Base-by-base conservation (phyloP, 2,888 invertebrate genomes). In the Dastarcus helophoroides region DNA sequence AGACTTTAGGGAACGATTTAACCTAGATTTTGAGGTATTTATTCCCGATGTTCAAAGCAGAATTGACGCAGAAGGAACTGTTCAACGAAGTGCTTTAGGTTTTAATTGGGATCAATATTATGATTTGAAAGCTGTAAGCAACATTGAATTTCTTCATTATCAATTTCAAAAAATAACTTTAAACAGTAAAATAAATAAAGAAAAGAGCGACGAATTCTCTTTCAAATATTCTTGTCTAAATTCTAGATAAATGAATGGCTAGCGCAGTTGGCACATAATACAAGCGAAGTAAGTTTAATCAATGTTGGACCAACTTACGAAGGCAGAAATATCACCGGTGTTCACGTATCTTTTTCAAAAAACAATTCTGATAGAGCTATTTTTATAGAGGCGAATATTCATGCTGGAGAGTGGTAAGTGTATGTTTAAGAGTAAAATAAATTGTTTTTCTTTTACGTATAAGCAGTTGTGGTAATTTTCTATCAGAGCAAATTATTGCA, bases 21-120 rank as follows among this genome's bases (percentile, higher is more conserved):
- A 58, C 2, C 53, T 74, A 3, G 38, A 60, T 12, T 54, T 52
- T 15, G 50, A 63, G 36, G 41, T 69, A 1, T 55, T 65, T 29
- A 67, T 78, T 32, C 51, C 67, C 2, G 64, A 80, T 56, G 71
- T 81, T 1, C 77, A 79, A 58, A 52, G 58, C 62, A 37, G 37
- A 14, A 54, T 59, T 21, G 51, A 58, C 39, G 61, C 67, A 17
- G 64, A 61, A 21, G 69, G 69, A 43, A 41, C 62, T 29, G 50
- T 49, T 14, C 44, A 51, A 47, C 41, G 51, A 45, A 10, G 48
- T 9, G 30, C 43, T 13, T 36, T 51, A 38, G 51, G 42, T 1
- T 74, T 76, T 29, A 63, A 63, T 4, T 79, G 78, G 71, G 65
- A 56, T 1, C 62, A 57, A 13, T 82, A 79, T 44, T 66, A 77